A percentile compares a stretch with the other conserved stretches of the same genome.
These are phyloP conservation scores for Caenorhabditis parvicauda DNA, from an alignment of 2,888 invertebrate species.

Conservation along the genomic window DNA sequence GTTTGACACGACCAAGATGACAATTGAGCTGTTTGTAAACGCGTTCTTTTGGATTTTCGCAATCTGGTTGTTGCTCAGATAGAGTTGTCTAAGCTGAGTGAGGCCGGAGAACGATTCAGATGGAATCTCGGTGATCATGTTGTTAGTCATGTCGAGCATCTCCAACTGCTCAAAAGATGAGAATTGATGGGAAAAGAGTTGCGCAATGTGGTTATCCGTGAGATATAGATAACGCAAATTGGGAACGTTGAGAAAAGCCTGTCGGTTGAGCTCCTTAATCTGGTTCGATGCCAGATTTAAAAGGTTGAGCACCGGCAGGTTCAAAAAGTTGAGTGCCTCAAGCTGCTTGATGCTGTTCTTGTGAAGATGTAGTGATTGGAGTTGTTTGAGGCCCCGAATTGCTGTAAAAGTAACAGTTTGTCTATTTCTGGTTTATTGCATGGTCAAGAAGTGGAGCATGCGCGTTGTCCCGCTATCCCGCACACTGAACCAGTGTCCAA, in stretches of 20 bases:
- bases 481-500: too few species aligned
- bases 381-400: conserved; percentile 60
- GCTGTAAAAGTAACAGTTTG: conserved; percentile 33
- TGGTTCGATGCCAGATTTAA: conserved; percentile 57
- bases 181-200: conserved; percentile 49
- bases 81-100: conserved; percentile 54
- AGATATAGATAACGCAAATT: conserved; percentile 60
- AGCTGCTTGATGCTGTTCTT: conserved; percentile 52
- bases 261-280: conserved; percentile 45
- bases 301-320: conserved; percentile 58
- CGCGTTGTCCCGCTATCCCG: too few species aligned
- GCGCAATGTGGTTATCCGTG: conserved; percentile 50
- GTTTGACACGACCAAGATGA: conserved; percentile 49
- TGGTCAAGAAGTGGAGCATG: not conserved
- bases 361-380: conserved; percentile 60
- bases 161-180: conserved; percentile 58
- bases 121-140: conserved; percentile 37
- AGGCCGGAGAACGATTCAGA: conserved; percentile 42
- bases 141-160: conserved; percentile 53
- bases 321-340: conserved; percentile 59
- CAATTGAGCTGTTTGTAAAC: conserved; percentile 58
- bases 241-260: conserved; percentile 62
- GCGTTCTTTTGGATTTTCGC: conserved; percentile 44
- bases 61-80: conserved; percentile 45
- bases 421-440: not conserved